Evolutionary conservation across 2,888 invertebrate species (phyloP).

Genomic region (Ypsolopha scabrella): DNA sequence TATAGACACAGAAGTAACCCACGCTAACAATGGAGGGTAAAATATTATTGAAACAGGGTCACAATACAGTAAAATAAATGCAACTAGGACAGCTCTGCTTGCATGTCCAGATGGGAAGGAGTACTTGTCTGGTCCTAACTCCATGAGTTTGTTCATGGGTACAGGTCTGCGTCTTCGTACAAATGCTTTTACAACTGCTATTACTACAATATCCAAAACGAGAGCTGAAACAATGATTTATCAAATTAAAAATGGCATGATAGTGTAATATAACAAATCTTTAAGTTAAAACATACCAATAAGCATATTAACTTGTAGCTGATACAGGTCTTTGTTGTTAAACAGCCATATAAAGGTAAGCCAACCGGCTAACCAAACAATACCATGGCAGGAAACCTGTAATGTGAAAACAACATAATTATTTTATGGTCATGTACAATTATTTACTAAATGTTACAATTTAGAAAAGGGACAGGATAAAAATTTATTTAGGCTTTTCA

Average conservation of each 20-base stretch:
- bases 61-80: slow-evolving; percentile 77
- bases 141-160: slow-evolving; percentile 76
- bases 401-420: too few species aligned
- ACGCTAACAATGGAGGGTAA: slow-evolving; percentile 75
- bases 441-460: too few species aligned
- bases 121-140: slow-evolving; percentile 88
- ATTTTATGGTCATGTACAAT: too few species aligned
- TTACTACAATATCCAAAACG: slow-evolving; percentile 81
- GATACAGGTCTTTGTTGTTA: slow-evolving; percentile 75
- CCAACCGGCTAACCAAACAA: slow-evolving; percentile 86
- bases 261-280: background rate
- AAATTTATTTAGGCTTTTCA: too few species aligned
- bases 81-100: slow-evolving; percentile 83
- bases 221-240: slow-evolving; percentile 72
- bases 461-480: too few species aligned
- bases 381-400: slow-evolving; percentile 71
- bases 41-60: slow-evolving; percentile 73
- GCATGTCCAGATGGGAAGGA: slow-evolving; percentile 96
- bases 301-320: slow-evolving; percentile 88
- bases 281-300: slow-evolving; percentile 70
- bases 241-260: background rate
- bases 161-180: slow-evolving; percentile 82
- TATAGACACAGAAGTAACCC: slow-evolving; percentile 80
- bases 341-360: slow-evolving; percentile 83
- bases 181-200: slow-evolving; percentile 83